Conservation (phyloP, 1,140 invertebrate species). For the Chironomus striatipennis region DNA sequence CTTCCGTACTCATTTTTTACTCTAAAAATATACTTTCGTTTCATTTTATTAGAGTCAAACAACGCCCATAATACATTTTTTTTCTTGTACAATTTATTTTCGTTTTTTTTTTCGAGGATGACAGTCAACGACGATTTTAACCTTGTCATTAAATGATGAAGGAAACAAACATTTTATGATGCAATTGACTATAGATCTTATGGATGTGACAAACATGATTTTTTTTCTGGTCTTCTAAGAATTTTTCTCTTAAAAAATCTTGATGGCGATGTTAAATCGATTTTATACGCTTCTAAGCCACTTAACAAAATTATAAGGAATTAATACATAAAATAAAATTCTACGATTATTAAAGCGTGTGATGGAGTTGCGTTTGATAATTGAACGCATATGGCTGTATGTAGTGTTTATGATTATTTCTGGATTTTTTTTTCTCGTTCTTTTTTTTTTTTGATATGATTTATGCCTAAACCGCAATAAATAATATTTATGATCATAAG, state of each 20-base stretch:
- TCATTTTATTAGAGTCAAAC: constrained; percentile 1
- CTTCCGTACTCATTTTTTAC: constrained; percentile 19
- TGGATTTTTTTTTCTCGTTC: too few relatives aligned
- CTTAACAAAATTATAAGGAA: too few relatives aligned
- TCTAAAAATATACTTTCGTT: constrained; percentile 22
- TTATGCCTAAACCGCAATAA: not conserved
- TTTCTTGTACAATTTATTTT: not conserved
- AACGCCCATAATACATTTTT: not conserved
- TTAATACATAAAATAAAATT: too few relatives aligned
- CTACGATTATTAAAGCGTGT: not conserved
- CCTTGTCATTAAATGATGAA: too few relatives aligned
- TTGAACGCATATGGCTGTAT: constrained; percentile 18
- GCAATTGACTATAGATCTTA: too few relatives aligned
- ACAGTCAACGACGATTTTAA: not conserved
- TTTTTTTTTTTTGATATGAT: not conserved
- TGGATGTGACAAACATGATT: too few relatives aligned
- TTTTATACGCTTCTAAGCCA: too few relatives aligned
- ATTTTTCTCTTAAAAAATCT: too few relatives aligned
- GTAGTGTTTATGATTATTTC: not conserved
- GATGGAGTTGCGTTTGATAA: not conserved
- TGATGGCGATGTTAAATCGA: too few relatives aligned
- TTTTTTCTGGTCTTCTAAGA: too few relatives aligned
- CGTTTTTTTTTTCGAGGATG: not conserved
- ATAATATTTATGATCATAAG: too few relatives aligned
- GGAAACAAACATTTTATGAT: too few relatives aligned